Base-by-base conservation (phyloP, 1,140 invertebrate species). In the Drosophila ficusphila region DNA sequence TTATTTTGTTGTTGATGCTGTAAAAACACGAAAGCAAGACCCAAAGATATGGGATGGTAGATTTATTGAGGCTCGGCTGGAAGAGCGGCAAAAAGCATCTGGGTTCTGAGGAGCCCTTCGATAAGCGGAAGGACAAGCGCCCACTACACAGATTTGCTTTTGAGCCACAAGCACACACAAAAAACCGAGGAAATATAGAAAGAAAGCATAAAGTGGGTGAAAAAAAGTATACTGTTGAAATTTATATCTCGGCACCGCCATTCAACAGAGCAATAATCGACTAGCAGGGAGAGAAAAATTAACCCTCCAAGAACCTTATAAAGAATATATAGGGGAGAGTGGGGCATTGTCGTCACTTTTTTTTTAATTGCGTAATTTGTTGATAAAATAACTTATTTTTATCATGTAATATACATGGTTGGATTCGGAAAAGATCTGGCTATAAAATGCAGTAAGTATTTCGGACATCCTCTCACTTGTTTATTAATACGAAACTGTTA, bases 1-100 rank as follows among this genome's bases (percentile, higher is more conserved):
- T 83, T 83, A 83, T 83, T 83, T 79, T 86, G 81, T 83, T 86
- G 81, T 88, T 79, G 79, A 85, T 86, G 81, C 73, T 81, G 81
- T 65, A 68, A 76, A 79, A 79, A 68, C 72, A 76, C 57, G 61
- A 64, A 56, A 38, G 49, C 49, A 33, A 57, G 57, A 31, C 62
- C 62, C 39, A 65, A 58, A 82, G 78, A 82, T 82, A 82, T 82
- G 78, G 67, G 74, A 83, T 82, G 78, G 44, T 86, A 81, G 73
- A 85, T 85, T 85, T 85, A 85, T 85, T 64, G 71, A 51, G 60
- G 71, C 71, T 62, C 73, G 29, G 38, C 75, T 47, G 47, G 39
- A 53, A 53, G 36, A 27, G 39, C 56, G 65, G 29, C 27, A 54
- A 58, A 48, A 36, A 75, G 23, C 31, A 33, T 46, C 48, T 36